A percentile compares a stretch with the other conserved stretches of the same genome.
Evolutionary conservation across 1,140 invertebrate species (phyloP).

Genomic region (Bombus huntii): DNA sequence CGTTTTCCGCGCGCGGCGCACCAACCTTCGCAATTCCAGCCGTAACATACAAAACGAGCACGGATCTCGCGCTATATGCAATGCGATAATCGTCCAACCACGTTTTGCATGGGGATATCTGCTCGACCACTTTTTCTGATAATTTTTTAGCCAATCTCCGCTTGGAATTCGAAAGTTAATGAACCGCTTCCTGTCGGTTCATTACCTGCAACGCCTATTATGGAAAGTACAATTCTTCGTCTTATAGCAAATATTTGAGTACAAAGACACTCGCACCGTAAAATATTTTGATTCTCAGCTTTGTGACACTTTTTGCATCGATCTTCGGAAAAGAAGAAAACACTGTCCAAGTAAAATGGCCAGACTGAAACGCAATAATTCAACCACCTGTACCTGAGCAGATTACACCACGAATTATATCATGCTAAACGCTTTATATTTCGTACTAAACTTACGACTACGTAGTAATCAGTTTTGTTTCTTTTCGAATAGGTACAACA

Average conservation of each 20-base stretch:
- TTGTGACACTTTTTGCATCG: no score
- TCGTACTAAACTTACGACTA: not conserved
- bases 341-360: no score
- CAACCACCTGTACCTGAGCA: not conserved
- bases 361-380: not conserved
- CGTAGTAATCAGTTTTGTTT: no score
- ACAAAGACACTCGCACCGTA: no score
- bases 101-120: not conserved
- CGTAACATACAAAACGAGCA: not conserved
- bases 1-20: slow-evolving; percentile 26
- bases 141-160: not conserved
- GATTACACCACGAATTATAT: not conserved
- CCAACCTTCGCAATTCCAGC: not conserved
- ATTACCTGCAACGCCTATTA: not conserved
- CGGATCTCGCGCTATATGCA: not conserved
- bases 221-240: not conserved
- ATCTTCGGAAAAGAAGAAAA: no score
- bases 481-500: no score
- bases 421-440: not conserved
- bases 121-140: not conserved
- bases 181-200: not conserved
- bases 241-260: not conserved
- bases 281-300: no score
- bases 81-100: not conserved
- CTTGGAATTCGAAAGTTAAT: not conserved